These are phyloP conservation scores for Conops quadrifasciatus DNA, from an alignment of 2,888 invertebrate species.

Conservation along the genomic window DNA sequence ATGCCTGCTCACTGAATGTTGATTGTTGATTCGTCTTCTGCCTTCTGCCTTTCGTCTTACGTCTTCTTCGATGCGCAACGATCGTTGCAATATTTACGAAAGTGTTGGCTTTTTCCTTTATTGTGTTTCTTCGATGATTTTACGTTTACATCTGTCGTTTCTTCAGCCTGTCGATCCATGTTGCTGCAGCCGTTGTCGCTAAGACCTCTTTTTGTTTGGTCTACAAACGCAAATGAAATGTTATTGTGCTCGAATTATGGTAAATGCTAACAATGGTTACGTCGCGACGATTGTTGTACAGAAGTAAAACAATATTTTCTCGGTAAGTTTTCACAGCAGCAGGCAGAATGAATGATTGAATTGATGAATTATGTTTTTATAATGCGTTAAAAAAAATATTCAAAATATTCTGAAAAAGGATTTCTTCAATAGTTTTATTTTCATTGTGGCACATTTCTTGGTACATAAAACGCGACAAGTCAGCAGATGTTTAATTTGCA, in stretches of 20 bases:
- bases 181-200: constrained; percentile 5
- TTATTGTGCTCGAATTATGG: not conserved
- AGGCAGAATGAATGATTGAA: too few species aligned
- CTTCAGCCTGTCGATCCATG: too few species aligned
- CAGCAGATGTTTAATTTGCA: too few species aligned
- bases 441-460: too few species aligned
- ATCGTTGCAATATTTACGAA: constrained; percentile 30
- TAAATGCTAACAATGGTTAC: not conserved
- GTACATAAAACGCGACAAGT: too few species aligned
- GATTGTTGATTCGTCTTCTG: not conserved
- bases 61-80: not conserved
- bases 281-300: not conserved
- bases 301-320: too few species aligned
- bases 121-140: constrained; percentile 17
- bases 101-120: constrained; percentile 5
- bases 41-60: too few species aligned
- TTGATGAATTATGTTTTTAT: too few species aligned
- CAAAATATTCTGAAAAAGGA: too few species aligned
- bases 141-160: constrained; percentile 27
- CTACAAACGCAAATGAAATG: not conserved
- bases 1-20: constrained; percentile 4
- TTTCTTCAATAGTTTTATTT: too few species aligned
- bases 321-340: too few species aligned
- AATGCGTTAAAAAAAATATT: too few species aligned
- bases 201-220: not conserved